Base-by-base conservation (phyloP, 2,113 vertebrate species). In the Takifugu bimaculatus region DNA sequence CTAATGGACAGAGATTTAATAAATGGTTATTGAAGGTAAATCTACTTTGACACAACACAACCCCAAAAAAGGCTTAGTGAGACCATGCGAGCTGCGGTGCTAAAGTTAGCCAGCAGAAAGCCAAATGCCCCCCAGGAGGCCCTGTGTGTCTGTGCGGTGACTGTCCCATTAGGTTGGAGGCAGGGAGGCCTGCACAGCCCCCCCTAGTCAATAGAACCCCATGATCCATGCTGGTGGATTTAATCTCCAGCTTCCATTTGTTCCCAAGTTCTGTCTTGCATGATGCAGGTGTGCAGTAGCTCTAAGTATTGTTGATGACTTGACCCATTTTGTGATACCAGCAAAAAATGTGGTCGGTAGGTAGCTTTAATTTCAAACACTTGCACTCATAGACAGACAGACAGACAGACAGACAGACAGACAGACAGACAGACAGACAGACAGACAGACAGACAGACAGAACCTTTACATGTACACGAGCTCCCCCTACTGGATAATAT, bases 21-120 rank as follows among this genome's bases (percentile, higher is more conserved):
- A 98, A 96, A 99, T 98, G 93, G 93, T 90, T 92, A 98, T 95
- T 95, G 94, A 92, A 94, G 91, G 92, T 92, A 95, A 97, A 98
- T 96, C 96, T 93, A 93, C 94, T 97, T 94, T 94, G 84, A 85
- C 84, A 87, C 88, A 90, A 85, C 85, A 90, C 86, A 90, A 81
- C 78, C 89, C 2, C 74, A 79, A 90, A 92, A 91, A 88, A 86
- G 87, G 88, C 81, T 91, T 83, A 91, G 88, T 85, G 69, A 76
- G 71, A 70, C 63, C 26, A 63, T 69, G 63, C 70, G 80, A 77
- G 82, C 74, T 80, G 79, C 66, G 65, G 77, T 74, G 76, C 83
- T 80, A 75, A 82, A 80, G 75, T 81, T 87, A 87, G 75, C 57
- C 44, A 58, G 70, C 70, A 60, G 62, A 73, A 43, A 63, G 53